phyloP scores from a whole-genome alignment of 2,797 vertebrate genomes.

The Dendrocincla fuliginosa region DNA sequence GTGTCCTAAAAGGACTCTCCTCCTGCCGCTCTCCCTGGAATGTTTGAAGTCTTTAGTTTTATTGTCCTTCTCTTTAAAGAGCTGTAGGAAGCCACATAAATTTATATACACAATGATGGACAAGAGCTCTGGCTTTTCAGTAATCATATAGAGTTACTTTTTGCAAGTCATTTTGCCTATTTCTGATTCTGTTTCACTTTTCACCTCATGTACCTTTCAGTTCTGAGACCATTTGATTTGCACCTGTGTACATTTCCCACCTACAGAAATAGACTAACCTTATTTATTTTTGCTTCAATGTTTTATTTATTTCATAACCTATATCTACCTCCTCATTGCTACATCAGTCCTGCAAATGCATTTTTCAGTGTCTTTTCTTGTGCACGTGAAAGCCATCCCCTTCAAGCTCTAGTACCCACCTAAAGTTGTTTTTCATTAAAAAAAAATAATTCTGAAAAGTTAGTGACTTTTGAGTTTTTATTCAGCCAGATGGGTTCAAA shows the following conservation, averaged over 20 bases:
- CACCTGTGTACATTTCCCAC: background rate
- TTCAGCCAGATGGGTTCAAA: background rate
- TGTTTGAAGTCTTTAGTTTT: background rate
- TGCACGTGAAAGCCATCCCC: background rate
- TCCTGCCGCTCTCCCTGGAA: background rate
- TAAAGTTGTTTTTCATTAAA: background rate
- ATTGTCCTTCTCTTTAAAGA: background rate
- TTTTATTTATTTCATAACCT: background rate
- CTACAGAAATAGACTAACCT: background rate
- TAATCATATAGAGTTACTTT: background rate
- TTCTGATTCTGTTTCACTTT: background rate
- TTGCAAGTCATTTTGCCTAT: background rate
- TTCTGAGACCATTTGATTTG: background rate
- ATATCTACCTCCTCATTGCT: background rate
- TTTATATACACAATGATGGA: background rate
- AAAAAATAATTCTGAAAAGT: background rate
- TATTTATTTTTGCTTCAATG: background rate
- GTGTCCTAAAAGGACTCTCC: background rate
- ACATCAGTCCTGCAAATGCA: accelerated
- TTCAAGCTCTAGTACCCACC: background rate
- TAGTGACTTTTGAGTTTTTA: background rate
- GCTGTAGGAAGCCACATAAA: background rate
- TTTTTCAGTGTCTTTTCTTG: background rate
- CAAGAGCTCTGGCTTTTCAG: background rate
- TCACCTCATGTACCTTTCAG: background rate